Base-by-base conservation (phyloP, 2,113 vertebrate species). In the Dunckerocampus dactyliophorus region DNA sequence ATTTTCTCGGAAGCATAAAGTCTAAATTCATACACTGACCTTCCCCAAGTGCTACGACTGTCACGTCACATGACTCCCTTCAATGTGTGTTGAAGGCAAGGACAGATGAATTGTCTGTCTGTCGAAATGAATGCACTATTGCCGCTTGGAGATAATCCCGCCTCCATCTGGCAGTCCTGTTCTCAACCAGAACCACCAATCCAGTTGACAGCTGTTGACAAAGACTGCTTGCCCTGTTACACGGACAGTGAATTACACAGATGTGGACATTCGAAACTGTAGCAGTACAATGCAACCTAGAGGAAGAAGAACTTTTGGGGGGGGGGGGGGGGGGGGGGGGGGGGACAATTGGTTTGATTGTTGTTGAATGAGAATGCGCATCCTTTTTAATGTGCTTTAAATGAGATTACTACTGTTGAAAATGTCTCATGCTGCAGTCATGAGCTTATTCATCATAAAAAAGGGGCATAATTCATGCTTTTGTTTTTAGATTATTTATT, bases 81-180 rank as follows among this genome's bases (percentile, higher is more conserved):
- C 37, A 9, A 11, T 39, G 37, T 11, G 37, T 39, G 37, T 39
- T 2, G 17, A 48, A 48, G 47, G 47, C 47, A 48, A 48, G 9
- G 37, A 20, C n/a, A 34, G 24, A 37, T 31, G 0, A 8, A 16
- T 15, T 10, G 1, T 37, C 43, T 75, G 47, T 67, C 24, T 7
- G 20, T 31, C 34, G 49, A 54, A 74, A 72, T 58, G 50, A 37
- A n/a, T 63, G 57, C 57, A 78, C 76, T 80, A 81, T 75, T 62
- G 66, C 52, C 52, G 2, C 10, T 17, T 11, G 60, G 61, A 62
- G 77, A 75, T 85, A 86, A 86, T 81, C 80, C 82, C 69, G 55
- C 69, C 50, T 77, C 81, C 82, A 82, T 86, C 77, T 85, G 81
- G 56, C 68, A 16, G 11, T 49, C 43, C 58, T 58, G 72, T 57